phyloP scores from a whole-genome alignment of 2,113 vertebrate species.

The Saguinus imperator region DNA sequence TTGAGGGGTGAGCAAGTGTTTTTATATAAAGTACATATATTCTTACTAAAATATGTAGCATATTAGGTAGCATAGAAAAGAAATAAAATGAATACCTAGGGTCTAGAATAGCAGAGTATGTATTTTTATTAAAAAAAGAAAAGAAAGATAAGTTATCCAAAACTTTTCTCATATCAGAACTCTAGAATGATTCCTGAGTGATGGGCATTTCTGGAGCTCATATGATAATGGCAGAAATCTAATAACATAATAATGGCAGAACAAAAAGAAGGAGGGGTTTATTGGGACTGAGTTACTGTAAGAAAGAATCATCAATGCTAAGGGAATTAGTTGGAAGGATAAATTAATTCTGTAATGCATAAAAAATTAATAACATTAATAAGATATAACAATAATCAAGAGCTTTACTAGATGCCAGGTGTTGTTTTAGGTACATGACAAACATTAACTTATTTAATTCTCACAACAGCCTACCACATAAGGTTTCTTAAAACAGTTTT shows the following conservation, averaged over 20 bases:
- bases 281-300: background rate
- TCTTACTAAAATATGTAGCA: background rate
- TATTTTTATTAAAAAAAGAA: background rate
- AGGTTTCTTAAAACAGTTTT: background rate
- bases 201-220: background rate
- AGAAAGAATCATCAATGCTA: background rate
- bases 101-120: background rate
- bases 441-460: conserved; percentile 24
- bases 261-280: background rate
- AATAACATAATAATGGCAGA: background rate
- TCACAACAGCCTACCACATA: background rate
- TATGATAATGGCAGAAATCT: background rate
- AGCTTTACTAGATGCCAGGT: background rate
- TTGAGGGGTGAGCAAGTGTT: background rate
- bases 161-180: background rate
- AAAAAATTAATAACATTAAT: background rate
- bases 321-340: background rate
- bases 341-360: background rate
- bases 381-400: background rate
- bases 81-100: background rate
- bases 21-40: background rate
- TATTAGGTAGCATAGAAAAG: background rate
- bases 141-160: background rate
- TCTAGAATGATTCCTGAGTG: background rate
- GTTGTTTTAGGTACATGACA: background rate